Evolutionary conservation across 1,140 invertebrate genomes (phyloP), one percentile per base, ranked within the genome.

Genomic region (Diabrotica undecimpunctata): DNA sequence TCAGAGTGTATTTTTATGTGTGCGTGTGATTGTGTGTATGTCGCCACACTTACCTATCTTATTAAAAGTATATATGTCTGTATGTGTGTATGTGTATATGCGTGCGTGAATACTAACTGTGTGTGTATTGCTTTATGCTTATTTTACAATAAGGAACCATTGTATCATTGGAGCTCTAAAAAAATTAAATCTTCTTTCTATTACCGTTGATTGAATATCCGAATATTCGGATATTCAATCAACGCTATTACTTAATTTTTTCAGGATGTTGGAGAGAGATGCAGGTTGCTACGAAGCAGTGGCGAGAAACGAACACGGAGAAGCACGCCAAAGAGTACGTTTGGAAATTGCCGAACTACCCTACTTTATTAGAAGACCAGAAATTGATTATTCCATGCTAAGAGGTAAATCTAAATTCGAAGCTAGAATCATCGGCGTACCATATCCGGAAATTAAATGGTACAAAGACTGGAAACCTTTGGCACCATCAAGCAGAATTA

Each of bases 401-500:
- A 81, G 93, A 53, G 87, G 88, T 61, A 86, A 84, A 55, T 91
- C 88, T 5, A 83, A 87, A 55, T 81, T 99, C 38, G 90, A 92
- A 75, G 96, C 95, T 52, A 84, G 91, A 57, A 87, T 98, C 52
- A 89, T 88, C 36, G 97, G 96, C 9, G 87, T 94, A 62, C 97
- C 97, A 0, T 89, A 90, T 72, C 96, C 97, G 0, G 93, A 95
- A 68, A 87, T 99, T n/a, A 96, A 94, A 77, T 98, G 94, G 93
- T 97, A 92, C 81, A 98, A 97, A 80, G 95, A 98, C 78, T 97
- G 95, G 94, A 90, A 93, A 75, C 94, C 93, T 3, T 76, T 97
- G 6, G 87, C 91, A 2, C 79, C 90, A 3, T 91, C 92, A 0
- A 84, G 85, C 6, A 87, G 94, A 71, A 87, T 93, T 14, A 94